Evolutionary conservation across 2,113 vertebrate species (phyloP).

Genomic region (Rhagologus leucostigma): DNA sequence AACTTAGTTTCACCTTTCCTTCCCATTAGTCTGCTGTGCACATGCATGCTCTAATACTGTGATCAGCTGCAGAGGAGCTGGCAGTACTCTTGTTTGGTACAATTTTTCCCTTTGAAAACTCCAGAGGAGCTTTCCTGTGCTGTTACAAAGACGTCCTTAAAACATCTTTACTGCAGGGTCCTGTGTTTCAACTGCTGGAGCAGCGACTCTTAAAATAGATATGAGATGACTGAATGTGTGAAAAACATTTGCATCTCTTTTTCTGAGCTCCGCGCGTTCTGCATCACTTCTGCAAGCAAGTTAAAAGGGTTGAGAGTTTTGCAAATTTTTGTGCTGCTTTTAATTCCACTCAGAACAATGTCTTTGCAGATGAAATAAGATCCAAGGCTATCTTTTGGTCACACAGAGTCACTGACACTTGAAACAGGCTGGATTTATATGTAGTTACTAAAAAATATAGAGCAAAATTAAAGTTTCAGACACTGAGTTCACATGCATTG

Average conservation of each 20-base stretch:
- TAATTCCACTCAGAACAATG: neutral
- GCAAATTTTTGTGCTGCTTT: neutral
- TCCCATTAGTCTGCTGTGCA: neutral
- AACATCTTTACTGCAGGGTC: neutral
- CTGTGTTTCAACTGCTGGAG: neutral
- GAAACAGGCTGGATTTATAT: conserved; percentile 67
- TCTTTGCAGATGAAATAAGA: conserved; percentile 25
- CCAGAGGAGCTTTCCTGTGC: neutral
- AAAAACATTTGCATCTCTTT: conserved; percentile 36
- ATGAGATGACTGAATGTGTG: neutral
- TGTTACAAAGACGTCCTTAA: neutral
- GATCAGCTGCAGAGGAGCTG: neutral
- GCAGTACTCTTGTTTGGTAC: neutral
- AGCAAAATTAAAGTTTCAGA: conserved; percentile 58
- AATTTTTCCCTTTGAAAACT: neutral
- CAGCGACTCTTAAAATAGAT: conserved; percentile 24
- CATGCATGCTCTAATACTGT: neutral
- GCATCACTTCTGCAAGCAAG: neutral
- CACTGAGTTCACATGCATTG: conserved; percentile 17
- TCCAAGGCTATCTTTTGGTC: conserved; percentile 17
- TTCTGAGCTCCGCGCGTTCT: neutral
- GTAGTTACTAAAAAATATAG: conserved; percentile 72
- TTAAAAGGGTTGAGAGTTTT: neutral
- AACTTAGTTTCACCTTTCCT: neutral
- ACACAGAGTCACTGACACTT: conserved; percentile 11